Conservation (phyloP, 1,140 invertebrate species). For the Paralvinella palmiformis region DNA sequence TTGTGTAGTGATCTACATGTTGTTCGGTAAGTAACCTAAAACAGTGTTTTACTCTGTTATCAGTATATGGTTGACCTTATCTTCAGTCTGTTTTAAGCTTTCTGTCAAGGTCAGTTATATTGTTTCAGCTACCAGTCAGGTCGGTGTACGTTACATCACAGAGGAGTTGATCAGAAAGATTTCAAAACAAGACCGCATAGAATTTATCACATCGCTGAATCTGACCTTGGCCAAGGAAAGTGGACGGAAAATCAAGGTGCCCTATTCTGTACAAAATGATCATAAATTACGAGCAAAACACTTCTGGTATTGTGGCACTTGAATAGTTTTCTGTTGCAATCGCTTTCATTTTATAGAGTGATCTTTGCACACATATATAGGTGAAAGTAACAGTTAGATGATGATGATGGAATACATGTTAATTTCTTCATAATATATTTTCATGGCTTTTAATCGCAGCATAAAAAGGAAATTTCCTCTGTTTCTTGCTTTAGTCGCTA, state of each 20-base stretch:
- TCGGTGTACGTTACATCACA: slow-evolving; percentile 45
- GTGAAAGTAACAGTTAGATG: no score
- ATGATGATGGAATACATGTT: neutral
- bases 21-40: no score
- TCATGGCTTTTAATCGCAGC: neutral
- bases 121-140: no score
- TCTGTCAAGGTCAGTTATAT: no score
- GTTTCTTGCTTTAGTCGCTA: neutral
- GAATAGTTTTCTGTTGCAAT: neutral
- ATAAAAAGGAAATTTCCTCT: neutral
- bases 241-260: slow-evolving; percentile 47
- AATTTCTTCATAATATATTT: neutral
- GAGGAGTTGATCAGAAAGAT: slow-evolving; percentile 44
- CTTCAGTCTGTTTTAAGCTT: no score
- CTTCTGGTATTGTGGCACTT: neutral
- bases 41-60: no score
- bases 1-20: no score
- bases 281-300: neutral
- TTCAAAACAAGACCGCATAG: slow-evolving; percentile 39
- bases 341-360: neutral
- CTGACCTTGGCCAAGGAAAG: slow-evolving; percentile 40
- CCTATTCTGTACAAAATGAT: neutral
- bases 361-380: neutral
- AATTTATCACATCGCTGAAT: slow-evolving; percentile 39
- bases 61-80: no score